phyloP scores from a whole-genome alignment of 2,113 vertebrate genomes.

The Eonycteris spelaea region DNA sequence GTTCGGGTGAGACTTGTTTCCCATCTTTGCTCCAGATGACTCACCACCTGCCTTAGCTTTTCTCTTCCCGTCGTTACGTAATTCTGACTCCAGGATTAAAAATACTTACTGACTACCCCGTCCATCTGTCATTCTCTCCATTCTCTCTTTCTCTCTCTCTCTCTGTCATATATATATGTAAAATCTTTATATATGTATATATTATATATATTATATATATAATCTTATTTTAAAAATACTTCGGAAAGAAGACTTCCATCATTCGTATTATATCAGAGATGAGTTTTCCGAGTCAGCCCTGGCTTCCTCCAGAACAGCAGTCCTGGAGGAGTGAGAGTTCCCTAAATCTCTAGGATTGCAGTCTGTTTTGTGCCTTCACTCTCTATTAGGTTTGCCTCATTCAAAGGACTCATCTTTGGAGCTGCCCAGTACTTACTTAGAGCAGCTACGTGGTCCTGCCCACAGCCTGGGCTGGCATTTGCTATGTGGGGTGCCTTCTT shows the following conservation, averaged over 20 bases:
- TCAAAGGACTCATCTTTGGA: neutral
- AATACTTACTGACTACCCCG: conserved; percentile 65
- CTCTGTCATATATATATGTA: neutral
- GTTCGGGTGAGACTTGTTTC: conserved; percentile 32
- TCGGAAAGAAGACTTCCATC: conserved; percentile 54
- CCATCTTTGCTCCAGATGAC: conserved; percentile 63
- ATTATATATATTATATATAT: neutral
- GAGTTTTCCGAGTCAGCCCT: conserved; percentile 44
- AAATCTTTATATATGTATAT: neutral
- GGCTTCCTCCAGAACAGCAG: conserved; percentile 60
- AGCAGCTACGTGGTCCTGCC: neutral
- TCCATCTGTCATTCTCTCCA: conserved; percentile 61
- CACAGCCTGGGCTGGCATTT: neutral
- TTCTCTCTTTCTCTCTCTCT: neutral
- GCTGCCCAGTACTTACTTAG: neutral
- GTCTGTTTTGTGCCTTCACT: neutral
- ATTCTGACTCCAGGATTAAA: conserved; percentile 70
- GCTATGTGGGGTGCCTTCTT: neutral
- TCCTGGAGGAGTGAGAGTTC: conserved; percentile 53
- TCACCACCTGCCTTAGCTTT: conserved; percentile 67
- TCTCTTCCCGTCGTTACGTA: conserved; percentile 70
- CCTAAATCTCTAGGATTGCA: neutral
- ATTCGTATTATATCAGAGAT: conserved; percentile 10
- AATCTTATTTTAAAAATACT: conserved; percentile 53
- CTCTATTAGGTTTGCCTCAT: neutral